A percentile compares a stretch with the other conserved stretches of the same genome.
Conservation (phyloP, 2,888 invertebrate species). For the Euzophera pinguis region DNA sequence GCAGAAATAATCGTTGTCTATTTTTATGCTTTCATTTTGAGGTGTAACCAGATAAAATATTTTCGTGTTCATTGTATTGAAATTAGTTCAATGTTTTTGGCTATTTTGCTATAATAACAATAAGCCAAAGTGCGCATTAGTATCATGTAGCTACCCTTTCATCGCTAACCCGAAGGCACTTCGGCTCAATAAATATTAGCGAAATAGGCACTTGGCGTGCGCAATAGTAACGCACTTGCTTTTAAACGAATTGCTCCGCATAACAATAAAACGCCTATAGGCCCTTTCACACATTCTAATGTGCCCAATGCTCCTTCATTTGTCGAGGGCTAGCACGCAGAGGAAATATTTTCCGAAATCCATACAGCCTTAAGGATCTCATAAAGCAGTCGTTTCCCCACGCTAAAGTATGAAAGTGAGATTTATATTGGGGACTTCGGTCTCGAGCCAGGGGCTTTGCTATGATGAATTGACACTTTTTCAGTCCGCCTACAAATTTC, state of each 20-base stretch:
- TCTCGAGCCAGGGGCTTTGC: conserved; percentile 73
- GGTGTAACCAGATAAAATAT: too few relatives aligned
- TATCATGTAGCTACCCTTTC: conserved; percentile 32
- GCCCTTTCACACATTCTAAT: conserved; percentile 78
- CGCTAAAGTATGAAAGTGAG: conserved; percentile 79
- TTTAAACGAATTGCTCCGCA: conserved; percentile 78
- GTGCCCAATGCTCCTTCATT: conserved; percentile 76
- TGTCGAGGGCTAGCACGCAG: conserved; percentile 75
- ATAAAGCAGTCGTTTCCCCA: conserved; percentile 79
- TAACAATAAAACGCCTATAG: conserved; percentile 76
- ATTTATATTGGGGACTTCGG: conserved; percentile 76
- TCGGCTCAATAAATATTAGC: conserved; percentile 69
- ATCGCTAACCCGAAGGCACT: conserved; percentile 46
- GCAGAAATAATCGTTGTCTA: too few relatives aligned
- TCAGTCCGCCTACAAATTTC: conserved; percentile 75
- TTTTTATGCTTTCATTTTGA: too few relatives aligned
- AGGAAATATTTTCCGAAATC: conserved; percentile 80
- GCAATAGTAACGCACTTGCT: conserved; percentile 70
- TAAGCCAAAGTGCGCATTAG: too few relatives aligned
- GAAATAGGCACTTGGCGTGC: conserved; percentile 70
- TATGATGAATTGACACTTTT: conserved; percentile 80
- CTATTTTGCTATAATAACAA: too few relatives aligned
- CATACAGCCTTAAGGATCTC: conserved; percentile 81
- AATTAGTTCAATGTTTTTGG: too few relatives aligned
- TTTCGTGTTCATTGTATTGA: too few relatives aligned